phyloP scores from a whole-genome alignment of 2,113 vertebrate genomes.

The Rhynchopsitta pachyrhyncha region DNA sequence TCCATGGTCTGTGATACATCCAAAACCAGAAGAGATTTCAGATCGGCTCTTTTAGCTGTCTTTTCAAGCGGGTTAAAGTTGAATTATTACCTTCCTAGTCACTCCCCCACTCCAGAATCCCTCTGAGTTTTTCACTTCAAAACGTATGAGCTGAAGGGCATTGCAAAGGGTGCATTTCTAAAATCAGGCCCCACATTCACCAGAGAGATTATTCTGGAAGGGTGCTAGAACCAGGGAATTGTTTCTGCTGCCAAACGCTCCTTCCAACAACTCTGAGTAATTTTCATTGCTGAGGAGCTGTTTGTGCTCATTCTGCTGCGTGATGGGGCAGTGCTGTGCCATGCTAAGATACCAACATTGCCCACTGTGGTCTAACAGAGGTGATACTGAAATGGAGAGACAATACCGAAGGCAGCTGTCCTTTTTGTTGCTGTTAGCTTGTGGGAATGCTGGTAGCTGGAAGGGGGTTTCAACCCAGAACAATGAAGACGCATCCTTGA shows the following conservation, averaged over 20 bases:
- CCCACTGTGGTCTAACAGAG: not conserved
- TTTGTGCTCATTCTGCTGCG: not conserved
- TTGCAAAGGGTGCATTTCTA: rapidly evolving
- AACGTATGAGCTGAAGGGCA: rapidly evolving
- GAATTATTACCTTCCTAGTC: not conserved
- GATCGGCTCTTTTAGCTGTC: not conserved
- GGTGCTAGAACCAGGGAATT: not conserved
- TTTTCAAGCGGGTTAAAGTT: not conserved
- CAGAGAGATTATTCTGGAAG: not conserved
- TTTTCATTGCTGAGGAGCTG: not conserved
- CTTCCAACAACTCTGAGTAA: not conserved
- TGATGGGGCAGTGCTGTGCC: not conserved
- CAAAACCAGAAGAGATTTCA: not conserved
- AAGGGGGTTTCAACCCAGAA: not conserved
- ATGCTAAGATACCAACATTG: not conserved
- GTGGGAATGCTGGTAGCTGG: not conserved
- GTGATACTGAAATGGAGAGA: not conserved
- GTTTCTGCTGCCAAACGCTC: not conserved
- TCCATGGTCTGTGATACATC: not conserved
- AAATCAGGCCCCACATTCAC: rapidly evolving
- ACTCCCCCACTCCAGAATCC: not conserved
- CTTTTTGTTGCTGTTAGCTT: not conserved
- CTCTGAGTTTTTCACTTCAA: not conserved
- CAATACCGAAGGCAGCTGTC: not conserved
- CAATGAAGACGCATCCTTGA: not conserved